These are phyloP conservation scores for Criorhina ranunculi DNA, from an alignment of 2,888 invertebrate species.

Conservation along the genomic window DNA sequence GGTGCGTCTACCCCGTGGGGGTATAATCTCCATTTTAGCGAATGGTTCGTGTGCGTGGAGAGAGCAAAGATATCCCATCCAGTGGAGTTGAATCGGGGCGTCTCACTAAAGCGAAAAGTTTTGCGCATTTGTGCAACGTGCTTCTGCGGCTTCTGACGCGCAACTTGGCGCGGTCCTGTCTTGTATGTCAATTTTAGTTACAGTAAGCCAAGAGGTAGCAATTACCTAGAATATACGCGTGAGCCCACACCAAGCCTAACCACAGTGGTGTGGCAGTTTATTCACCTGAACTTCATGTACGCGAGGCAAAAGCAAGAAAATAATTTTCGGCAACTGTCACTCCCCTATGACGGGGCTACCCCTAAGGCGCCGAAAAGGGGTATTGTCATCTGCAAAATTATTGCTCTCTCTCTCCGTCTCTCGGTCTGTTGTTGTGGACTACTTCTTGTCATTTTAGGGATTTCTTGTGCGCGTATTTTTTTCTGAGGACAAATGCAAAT, in stretches of 20 bases:
- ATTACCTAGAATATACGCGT: conserved; percentile 72
- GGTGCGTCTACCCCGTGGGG: conserved; percentile 68
- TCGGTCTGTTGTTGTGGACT: too few relatives aligned
- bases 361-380: conserved; percentile 57
- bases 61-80: conserved; percentile 2
- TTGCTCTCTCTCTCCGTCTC: neutral
- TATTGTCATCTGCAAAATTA: conserved; percentile 31
- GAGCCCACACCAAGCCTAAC: conserved; percentile 33
- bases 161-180: conserved; percentile 38
- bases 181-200: conserved; percentile 77
- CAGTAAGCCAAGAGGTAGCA: conserved; percentile 66
- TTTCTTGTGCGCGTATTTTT: conserved; percentile 13
- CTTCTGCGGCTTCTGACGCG: conserved; percentile 47
- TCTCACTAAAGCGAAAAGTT: conserved; percentile 75
- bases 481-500: conserved; percentile 60
- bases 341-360: conserved; percentile 53
- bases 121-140: conserved; percentile 74
- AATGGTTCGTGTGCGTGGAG: conserved; percentile 58
- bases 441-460: conserved; percentile 9
- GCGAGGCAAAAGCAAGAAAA: conserved; percentile 13
- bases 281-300: conserved; percentile 47
- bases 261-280: conserved; percentile 46
- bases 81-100: conserved; percentile 64
- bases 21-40: conserved; percentile 71
- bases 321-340: conserved; percentile 65